Evolutionary conservation across 2,888 invertebrate genomes (phyloP).

Genomic region (Euspilapteryx auroguttella): DNA sequence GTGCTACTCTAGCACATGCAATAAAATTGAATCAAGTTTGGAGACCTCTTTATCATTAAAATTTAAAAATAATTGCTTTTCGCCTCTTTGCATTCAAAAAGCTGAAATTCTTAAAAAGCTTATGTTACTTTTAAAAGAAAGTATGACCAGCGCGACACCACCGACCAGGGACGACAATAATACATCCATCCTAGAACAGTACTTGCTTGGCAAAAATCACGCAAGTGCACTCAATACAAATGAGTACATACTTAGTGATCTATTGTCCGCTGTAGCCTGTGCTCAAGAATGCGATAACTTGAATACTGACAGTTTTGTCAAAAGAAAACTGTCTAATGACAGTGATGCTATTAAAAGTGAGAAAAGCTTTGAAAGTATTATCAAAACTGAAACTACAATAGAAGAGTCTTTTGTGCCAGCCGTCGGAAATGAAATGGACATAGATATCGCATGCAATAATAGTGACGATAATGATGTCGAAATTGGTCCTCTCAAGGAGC

Average conservation of each 20-base stretch:
- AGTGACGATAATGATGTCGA: constrained; percentile 47
- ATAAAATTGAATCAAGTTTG: constrained; percentile 52
- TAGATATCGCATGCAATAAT: constrained; percentile 40
- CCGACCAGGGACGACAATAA: constrained; percentile 53
- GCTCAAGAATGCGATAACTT: constrained; percentile 66
- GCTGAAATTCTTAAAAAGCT: constrained; percentile 71
- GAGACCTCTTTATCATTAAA: constrained; percentile 12
- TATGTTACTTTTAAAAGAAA: constrained; percentile 64
- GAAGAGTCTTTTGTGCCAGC: constrained; percentile 54
- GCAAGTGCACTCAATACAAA: constrained; percentile 27
- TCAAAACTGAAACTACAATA: constrained; percentile 58
- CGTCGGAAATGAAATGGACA: constrained; percentile 53
- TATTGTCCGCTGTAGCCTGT: constrained; percentile 62
- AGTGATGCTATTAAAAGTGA: constrained; percentile 32
- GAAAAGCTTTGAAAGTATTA: constrained; percentile 22
- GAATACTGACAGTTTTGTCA: constrained; percentile 39
- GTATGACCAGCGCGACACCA: constrained; percentile 44
- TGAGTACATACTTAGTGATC: constrained; percentile 63
- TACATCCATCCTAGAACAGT: constrained; percentile 72
- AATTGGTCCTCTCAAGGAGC: constrained; percentile 51
- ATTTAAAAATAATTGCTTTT: constrained; percentile 70
- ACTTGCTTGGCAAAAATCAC: constrained; percentile 60
- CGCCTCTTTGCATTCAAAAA: constrained; percentile 78
- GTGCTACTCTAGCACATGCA: constrained; percentile 74
- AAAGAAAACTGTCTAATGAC: constrained; percentile 36